Base-by-base conservation (phyloP, 2,888 invertebrate species). In the Hipparchia semele region DNA sequence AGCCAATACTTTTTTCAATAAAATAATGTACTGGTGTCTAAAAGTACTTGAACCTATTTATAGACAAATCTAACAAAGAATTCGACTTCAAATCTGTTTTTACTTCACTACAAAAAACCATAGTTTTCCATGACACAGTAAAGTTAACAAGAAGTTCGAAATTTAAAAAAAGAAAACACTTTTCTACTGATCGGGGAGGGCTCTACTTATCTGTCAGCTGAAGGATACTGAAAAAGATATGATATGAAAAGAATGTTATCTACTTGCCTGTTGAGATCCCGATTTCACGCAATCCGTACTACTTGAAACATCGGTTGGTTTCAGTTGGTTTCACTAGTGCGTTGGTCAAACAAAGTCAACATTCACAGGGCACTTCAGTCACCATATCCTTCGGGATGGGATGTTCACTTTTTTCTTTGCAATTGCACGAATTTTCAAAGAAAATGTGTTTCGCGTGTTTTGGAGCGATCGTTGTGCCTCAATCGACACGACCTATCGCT, bases 401-500 rank as follows among this genome's bases (percentile, higher is more conserved):
- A 45, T 13, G 62, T 23, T 70, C 70, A 70, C 70, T 87, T 90
- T 88, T 91, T 90, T 92, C 93, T 94, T 94, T 94, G 93, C 92
- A 94, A 89, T 90, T 90, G 77, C 88, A 80, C 89, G 90, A 92
- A 93, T 89, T 94, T 90, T 94, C 93, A 94, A 94, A 94, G 93
- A 92, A 92, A 92, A 92, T 87, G 88, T 87, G 88, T 87, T 80
- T 80, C 83, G 83, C 86, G 87, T 83, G 72, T 74, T 68, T 81
- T 84, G 83, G 90, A 91, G 90, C 91, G 92, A 91, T 92, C 92
- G 93, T 91, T 82, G 91, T 87, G 92, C 90, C 91, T 82, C 80
- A 84, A 79, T 82, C 79, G 90, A 90, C 93, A 91, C 94, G 85
- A 94, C 94, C 92, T 93, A 92, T 86, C 93, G 89, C 92, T 87